These are phyloP conservation scores for Hippocampus mohnikei DNA, from an alignment of 2,113 vertebrate genomes.

Conservation along the genomic window DNA sequence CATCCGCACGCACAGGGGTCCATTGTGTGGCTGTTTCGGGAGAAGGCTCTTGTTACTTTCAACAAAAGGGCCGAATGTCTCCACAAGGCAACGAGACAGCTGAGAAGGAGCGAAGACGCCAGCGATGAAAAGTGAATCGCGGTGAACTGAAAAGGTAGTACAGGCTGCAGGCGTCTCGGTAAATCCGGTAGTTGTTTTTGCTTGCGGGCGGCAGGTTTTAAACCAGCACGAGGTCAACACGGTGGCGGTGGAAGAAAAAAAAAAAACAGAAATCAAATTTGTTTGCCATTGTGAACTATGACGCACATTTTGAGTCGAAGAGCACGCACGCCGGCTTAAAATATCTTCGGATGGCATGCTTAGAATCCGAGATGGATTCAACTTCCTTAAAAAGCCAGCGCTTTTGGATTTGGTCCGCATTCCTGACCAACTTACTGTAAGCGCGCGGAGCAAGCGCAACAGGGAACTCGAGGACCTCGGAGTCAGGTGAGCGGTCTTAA, in stretches of 20 bases:
- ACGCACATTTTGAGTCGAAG: neutral
- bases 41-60: conserved; percentile 56
- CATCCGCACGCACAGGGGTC: conserved; percentile 32
- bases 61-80: conserved; percentile 63
- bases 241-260: too few relatives aligned
- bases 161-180: too few relatives aligned
- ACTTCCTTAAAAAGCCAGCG: neutral
- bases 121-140: neutral
- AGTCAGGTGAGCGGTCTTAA: conserved; percentile 65
- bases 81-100: conserved; percentile 18
- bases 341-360: neutral
- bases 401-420: conserved; percentile 13
- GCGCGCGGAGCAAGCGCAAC: conserved; percentile 28
- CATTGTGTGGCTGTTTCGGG: conserved; percentile 55
- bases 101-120: conserved; percentile 22
- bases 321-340: neutral
- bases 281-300: neutral
- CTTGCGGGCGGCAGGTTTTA: too few relatives aligned
- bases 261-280: neutral
- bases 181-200: too few relatives aligned
- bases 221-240: too few relatives aligned
- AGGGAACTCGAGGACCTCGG: conserved; percentile 38
- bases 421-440: conserved; percentile 30
- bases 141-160: too few relatives aligned
- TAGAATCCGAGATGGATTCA: too few relatives aligned